A percentile compares a stretch with the other conserved stretches of the same genome.
Conservation (phyloP, 2,113 vertebrate genomes). For the Lamprotornis superbus region DNA sequence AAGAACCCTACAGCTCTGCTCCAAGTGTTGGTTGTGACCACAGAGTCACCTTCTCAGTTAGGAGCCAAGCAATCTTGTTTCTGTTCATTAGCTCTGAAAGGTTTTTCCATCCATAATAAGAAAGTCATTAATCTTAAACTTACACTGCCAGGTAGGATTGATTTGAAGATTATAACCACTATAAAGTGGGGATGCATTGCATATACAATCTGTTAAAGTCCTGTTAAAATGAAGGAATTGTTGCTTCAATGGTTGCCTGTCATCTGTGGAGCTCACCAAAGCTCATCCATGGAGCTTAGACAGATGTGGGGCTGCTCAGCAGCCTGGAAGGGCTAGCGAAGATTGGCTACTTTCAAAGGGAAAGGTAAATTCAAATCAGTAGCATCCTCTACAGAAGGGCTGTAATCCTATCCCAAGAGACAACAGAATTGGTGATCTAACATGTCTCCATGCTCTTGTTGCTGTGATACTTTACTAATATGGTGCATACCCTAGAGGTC, state of each 20-base stretch:
- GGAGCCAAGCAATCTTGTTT: not conserved
- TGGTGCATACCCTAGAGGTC: not conserved
- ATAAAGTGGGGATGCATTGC: not conserved
- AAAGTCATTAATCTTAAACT: conserved; percentile 52
- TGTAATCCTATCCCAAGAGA: not conserved
- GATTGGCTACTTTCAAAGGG: not conserved
- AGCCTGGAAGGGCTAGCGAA: fast-evolving
- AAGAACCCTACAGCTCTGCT: not conserved
- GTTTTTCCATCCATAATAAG: conserved; percentile 25
- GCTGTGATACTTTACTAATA: not conserved
- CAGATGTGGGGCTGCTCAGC: not conserved
- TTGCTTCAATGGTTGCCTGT: not conserved
- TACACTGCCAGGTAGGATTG: not conserved
- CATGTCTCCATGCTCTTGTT: not conserved
- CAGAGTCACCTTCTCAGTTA: conserved; percentile 12
- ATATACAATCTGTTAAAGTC: not conserved
- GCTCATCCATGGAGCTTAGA: not conserved
- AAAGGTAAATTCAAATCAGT: not conserved
- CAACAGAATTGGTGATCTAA: fast-evolving
- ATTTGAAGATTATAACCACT: not conserved
- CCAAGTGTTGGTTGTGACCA: not conserved
- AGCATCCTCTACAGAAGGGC: not conserved
- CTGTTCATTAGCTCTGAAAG: conserved; percentile 38
- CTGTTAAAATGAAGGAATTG: not conserved
- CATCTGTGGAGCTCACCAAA: not conserved